A percentile compares a stretch with the other conserved stretches of the same genome.
phyloP scores from a whole-genome alignment of 2,113 vertebrate genomes.

The Phalacrocorax pelagicus region DNA sequence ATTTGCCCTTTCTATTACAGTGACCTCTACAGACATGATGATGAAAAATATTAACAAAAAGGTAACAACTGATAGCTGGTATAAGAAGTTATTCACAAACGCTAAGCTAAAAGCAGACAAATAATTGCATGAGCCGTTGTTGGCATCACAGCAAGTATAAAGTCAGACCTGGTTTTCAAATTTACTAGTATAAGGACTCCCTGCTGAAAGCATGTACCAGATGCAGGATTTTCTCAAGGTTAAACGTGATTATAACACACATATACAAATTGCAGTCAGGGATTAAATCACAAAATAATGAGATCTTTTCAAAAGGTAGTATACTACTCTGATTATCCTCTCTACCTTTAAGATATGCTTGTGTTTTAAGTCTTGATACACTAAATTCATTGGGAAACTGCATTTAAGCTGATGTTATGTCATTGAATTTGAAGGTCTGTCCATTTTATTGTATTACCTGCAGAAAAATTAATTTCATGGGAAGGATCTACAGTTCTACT shows the following conservation, averaged over 20 bases:
- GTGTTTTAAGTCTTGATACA: conserved; percentile 7
- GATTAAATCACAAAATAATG: conserved; percentile 56
- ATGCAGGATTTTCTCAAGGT: conserved; percentile 57
- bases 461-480: not conserved
- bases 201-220: conserved; percentile 40
- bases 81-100: conserved; percentile 32
- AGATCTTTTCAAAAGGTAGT: conserved; percentile 30
- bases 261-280: conserved; percentile 28
- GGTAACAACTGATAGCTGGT: not conserved
- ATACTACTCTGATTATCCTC: conserved; percentile 16
- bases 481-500: not conserved
- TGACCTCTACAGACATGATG: conserved; percentile 22
- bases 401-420: conserved; percentile 13
- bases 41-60: conserved; percentile 50
- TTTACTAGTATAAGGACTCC: conserved; percentile 29
- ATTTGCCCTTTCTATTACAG: conserved; percentile 22
- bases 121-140: conserved; percentile 9
- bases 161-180: conserved; percentile 39
- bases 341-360: conserved; percentile 27
- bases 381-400: not conserved
- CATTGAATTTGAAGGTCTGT: conserved; percentile 18
- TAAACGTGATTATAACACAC: conserved; percentile 43
- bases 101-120: conserved; percentile 24
- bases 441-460: not conserved
- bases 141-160: conserved; percentile 50